A percentile compares a stretch with the other conserved stretches of the same genome.
phyloP scores from a whole-genome alignment of 2,797 vertebrate species.

The Allobates femoralis region DNA sequence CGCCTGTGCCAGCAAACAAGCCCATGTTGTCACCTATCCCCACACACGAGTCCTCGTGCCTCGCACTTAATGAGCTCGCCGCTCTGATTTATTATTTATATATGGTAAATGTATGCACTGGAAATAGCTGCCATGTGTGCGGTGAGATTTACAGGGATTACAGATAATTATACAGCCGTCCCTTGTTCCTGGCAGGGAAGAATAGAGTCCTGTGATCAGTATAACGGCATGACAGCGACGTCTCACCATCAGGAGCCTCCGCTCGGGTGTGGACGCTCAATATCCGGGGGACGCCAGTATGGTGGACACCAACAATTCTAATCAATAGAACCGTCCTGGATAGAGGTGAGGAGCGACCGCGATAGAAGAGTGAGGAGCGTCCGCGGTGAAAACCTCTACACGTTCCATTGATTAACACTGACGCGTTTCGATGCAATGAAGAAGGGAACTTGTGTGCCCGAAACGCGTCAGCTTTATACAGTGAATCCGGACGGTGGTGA shows the following conservation, averaged over 20 bases:
- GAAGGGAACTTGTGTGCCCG: too few relatives aligned
- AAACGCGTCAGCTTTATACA: too few relatives aligned
- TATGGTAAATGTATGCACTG: slow-evolving; percentile 45
- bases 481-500: too few relatives aligned
- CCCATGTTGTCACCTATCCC: background rate
- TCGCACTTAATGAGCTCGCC: slow-evolving; percentile 9
- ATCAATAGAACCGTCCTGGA: too few relatives aligned
- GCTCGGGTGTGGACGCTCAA: too few relatives aligned
- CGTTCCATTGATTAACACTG: too few relatives aligned
- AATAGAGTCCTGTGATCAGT: background rate
- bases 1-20: slow-evolving; percentile 1
- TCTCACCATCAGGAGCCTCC: background rate
- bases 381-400: too few relatives aligned
- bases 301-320: too few relatives aligned
- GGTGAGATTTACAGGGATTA: slow-evolving; percentile 32
- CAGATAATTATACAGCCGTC: slow-evolving; percentile 16
- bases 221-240: background rate
- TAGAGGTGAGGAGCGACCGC: too few relatives aligned
- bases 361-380: too few relatives aligned
- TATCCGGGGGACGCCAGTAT: too few relatives aligned
- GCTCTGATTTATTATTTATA: slow-evolving; percentile 40
- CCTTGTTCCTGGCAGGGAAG: slow-evolving; percentile 5
- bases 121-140: slow-evolving; percentile 45
- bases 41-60: background rate
- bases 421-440: too few relatives aligned